Evolutionary conservation across 2,113 vertebrate species (phyloP), one percentile per base, ranked within the genome.

Genomic region (Lepus americanus): DNA sequence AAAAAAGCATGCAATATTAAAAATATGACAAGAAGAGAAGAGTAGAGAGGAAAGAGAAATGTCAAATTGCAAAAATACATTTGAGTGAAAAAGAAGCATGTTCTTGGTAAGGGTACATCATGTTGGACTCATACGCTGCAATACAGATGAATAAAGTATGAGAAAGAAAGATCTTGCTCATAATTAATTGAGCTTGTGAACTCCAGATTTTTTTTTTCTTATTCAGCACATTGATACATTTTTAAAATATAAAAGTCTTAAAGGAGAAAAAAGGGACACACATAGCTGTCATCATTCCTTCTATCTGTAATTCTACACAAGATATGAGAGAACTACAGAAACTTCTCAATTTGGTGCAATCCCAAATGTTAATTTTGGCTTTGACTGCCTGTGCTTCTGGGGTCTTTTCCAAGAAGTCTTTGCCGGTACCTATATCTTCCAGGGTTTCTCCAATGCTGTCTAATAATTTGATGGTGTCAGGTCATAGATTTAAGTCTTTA

Each of bases 1-100:
- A 86, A 89, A 59, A 81, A 88, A 77, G 12, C 95, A 96, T 96
- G 59, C 84, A 96, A 95, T 97, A 97, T 97, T 97, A 95, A 97
- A 96, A 96, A 67, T 53, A 94, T 92, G 96, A 95, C 97, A 96
- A 87, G 92, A 94, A 94, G 78, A 83, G 53, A 82, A 87, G 39
- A 76, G 53, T 63, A 76, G 72, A 78, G 89, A 89, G 67, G 87
- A 92, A 95, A 96, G 72, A 96, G 81, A 96, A 96, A 96, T 96
- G 95, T 97, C 96, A 97, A 97, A 80, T 49, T 95, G 74, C 82
- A 86, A 90, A 95, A 97, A 87, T 96, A 83, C 22, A 77, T 87
- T 89, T 92, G 59, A 94, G 77, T 55, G 55, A 74, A 94, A 97
- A 95, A 92, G 95, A 95, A 96, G 77, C 64, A 77, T 82, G 78